These are phyloP conservation scores for Timandra comae DNA, from an alignment of 2,888 invertebrate genomes.

Conservation along the genomic window DNA sequence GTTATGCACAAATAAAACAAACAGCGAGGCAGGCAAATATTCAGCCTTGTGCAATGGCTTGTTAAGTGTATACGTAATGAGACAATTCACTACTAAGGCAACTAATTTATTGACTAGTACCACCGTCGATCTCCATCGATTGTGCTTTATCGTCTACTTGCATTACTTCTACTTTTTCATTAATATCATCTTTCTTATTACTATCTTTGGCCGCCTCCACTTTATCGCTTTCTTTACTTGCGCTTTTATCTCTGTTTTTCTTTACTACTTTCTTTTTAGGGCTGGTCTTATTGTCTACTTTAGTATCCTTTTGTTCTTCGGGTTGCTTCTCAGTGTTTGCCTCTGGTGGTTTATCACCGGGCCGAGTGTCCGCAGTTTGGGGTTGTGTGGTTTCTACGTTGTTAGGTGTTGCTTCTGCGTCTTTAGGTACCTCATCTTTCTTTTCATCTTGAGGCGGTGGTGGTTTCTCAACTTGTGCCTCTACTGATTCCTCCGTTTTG, in stretches of 20 bases:
- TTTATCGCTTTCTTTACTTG: constrained; percentile 6
- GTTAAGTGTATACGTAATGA: constrained; percentile 36
- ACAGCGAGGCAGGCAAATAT: constrained; percentile 29
- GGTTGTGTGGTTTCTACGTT: not conserved
- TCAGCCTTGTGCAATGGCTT: constrained; percentile 17
- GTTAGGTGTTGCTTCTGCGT: constrained; percentile 5
- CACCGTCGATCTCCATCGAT: constrained; percentile 67
- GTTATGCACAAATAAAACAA: constrained; percentile 57
- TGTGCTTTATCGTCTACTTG: constrained; percentile 50
- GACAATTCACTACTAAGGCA: constrained; percentile 56
- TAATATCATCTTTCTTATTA: constrained; percentile 32
- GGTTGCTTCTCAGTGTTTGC: constrained; percentile 32
- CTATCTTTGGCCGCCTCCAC: constrained; percentile 40
- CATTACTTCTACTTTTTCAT: constrained; percentile 39
- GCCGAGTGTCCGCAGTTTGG: constrained; percentile 9
- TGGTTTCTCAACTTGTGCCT: not conserved
- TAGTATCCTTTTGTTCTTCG: constrained; percentile 30
- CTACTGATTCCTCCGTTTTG: constrained; percentile 12
- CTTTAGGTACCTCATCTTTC: too few relatives aligned
- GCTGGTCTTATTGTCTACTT: constrained; percentile 38
- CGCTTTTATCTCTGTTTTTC: constrained; percentile 30
- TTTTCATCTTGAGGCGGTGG: too few relatives aligned
- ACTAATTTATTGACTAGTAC: constrained; percentile 73
- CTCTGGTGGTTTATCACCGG: constrained; percentile 19
- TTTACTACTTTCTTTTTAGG: constrained; percentile 58